Percentiles rank a stretch among this genome's conserved stretches.
phyloP scores from a whole-genome alignment of 2,113 vertebrate genomes.

The Xenopus laevis region DNA sequence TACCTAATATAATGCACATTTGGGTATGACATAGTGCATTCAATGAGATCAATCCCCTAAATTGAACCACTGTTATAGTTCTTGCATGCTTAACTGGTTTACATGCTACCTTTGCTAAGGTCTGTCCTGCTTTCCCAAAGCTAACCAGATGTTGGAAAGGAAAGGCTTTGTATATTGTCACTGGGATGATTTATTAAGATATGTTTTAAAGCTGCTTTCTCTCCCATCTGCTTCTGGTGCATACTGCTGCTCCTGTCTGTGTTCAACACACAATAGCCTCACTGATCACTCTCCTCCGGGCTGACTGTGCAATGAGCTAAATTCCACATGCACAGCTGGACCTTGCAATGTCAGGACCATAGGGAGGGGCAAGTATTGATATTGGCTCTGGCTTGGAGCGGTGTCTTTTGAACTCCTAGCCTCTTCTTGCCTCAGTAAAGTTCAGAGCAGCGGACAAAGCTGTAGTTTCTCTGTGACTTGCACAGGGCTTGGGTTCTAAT shows the following conservation, averaged over 20 bases:
- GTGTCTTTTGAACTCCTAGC: conserved; percentile 16
- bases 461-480: conserved; percentile 25
- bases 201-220: conserved; percentile 26
- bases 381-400: conserved; percentile 26
- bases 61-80: no score
- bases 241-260: conserved; percentile 27
- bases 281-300: conserved; percentile 40
- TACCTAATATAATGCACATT: no score
- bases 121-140: conserved; percentile 36
- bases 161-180: conserved; percentile 47
- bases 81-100: not conserved
- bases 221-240: conserved; percentile 41
- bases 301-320: conserved; percentile 39
- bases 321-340: conserved; percentile 42
- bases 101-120: conserved; percentile 30
- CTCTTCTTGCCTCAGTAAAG: conserved; percentile 11
- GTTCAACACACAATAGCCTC: conserved; percentile 23
- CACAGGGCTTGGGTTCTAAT: conserved; percentile 40
- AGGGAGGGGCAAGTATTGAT: conserved; percentile 37
- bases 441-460: conserved; percentile 22
- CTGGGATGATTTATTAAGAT: conserved; percentile 23
- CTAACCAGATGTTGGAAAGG: conserved; percentile 47
- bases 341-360: conserved; percentile 33
- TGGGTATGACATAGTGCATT: no score
- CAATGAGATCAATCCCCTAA: no score